Percentiles rank a stretch among this genome's conserved stretches.
Conservation (phyloP, 1,140 invertebrate genomes). For the Pseudomyrmex gracilis region DNA sequence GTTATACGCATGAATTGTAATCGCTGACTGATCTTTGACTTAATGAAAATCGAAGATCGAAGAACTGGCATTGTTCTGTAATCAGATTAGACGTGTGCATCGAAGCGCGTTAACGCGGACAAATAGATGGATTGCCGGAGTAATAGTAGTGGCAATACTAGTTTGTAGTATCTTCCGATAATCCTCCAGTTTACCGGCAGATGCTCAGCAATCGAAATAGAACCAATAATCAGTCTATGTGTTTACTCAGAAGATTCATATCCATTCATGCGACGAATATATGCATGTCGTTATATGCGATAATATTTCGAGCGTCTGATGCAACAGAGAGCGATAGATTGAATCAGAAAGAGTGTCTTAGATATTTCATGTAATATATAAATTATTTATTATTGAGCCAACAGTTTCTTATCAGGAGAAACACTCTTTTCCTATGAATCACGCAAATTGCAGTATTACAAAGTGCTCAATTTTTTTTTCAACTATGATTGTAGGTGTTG, state of each 20-base stretch:
- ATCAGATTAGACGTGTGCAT: conserved; percentile 23
- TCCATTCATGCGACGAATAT: not conserved
- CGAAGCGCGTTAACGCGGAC: conserved; percentile 19
- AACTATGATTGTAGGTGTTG: conserved; percentile 74
- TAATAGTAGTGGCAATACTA: not conserved
- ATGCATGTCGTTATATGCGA: not conserved
- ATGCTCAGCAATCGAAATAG: conserved; percentile 17
- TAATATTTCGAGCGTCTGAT: not conserved
- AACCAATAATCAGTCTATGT: conserved; percentile 1
- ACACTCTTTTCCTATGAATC: not conserved
- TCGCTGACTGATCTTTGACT: too few species aligned
- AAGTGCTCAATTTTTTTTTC: not conserved
- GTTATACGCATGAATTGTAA: not conserved
- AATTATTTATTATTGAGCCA: too few species aligned
- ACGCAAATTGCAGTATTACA: not conserved
- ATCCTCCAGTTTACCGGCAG: not conserved
- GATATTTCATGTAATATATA: not conserved
- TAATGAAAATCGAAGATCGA: conserved; percentile 3
- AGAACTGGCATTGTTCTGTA: conserved; percentile 17
- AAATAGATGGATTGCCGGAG: conserved; percentile 49
- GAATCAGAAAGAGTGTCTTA: not conserved
- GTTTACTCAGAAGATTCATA: not conserved
- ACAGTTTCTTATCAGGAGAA: not conserved
- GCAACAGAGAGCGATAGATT: not conserved
- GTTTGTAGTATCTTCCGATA: not conserved